Conservation (phyloP, 2,888 invertebrate genomes). For the Apotomis capreana region DNA sequence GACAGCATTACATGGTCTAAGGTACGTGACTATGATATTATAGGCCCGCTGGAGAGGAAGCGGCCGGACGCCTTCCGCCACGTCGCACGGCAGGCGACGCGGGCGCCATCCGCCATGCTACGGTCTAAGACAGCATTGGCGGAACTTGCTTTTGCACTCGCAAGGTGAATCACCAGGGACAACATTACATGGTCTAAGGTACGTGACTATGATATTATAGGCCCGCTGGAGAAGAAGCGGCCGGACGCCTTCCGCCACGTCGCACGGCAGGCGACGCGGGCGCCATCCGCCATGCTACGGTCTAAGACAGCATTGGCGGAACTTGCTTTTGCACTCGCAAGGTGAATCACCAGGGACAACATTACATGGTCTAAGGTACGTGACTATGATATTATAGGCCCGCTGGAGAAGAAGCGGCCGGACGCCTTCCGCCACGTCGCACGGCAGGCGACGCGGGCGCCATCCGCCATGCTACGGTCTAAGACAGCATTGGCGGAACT, state of each 20-base stretch:
- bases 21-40: slow-evolving; percentile 75
- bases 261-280: slow-evolving; percentile 86
- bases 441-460: slow-evolving; percentile 86
- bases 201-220: slow-evolving; percentile 18
- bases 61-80: slow-evolving; percentile 89
- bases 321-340: slow-evolving; percentile 87
- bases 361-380: slow-evolving; percentile 91
- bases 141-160: slow-evolving; percentile 86
- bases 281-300: slow-evolving; percentile 83
- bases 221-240: slow-evolving; percentile 87
- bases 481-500: slow-evolving; percentile 85
- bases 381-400: too few relatives aligned
- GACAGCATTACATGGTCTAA: slow-evolving; percentile 91
- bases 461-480: slow-evolving; percentile 83
- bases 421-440: slow-evolving; percentile 88
- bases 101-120: slow-evolving; percentile 83
- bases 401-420: slow-evolving; percentile 91
- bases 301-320: slow-evolving; percentile 85
- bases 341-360: slow-evolving; percentile 87
- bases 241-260: slow-evolving; percentile 89
- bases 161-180: slow-evolving; percentile 87
- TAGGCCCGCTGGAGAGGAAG: slow-evolving; percentile 90
- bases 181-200: slow-evolving; percentile 93
- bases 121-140: slow-evolving; percentile 84
- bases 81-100: slow-evolving; percentile 88